Base-by-base conservation (phyloP, 1,140 invertebrate species). In the Potamilus streckersoni region DNA sequence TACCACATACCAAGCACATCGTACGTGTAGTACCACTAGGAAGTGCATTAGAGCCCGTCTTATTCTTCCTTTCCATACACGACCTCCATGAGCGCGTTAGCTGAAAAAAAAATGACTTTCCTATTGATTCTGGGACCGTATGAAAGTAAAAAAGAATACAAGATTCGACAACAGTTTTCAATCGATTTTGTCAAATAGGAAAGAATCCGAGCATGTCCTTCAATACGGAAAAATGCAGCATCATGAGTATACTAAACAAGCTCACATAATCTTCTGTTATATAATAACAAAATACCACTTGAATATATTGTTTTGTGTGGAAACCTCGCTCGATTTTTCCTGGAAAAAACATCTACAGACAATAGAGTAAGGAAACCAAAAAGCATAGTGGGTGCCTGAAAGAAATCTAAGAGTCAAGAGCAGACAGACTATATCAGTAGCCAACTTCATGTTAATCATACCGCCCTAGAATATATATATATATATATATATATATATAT, bases 71-170 rank as follows among this genome's bases (percentile, higher is more conserved):
- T 1, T 70, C 58, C 49, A 76, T 79, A 58, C 72, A 72, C 60
- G 71, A 76, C 69, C 66, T 71, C 4, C 23, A 17, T 12, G 61
- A 76, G 11, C 2, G 23, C 16, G 68, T 68, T 8, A 55, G 8
- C 11, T 76, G 69, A 16, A 49, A 56, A 8, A 65, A 8, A 65
- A 65, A 2, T 23, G 78, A n/a, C 74, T 69, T 76, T 69, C 74
- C 70, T 12, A 65, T 76, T 61, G 74, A 79, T 71, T 73, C 23
- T 19, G n/a, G 76, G 19, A 2, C 75, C 72, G 76, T n/a, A 23
- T 59, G 31, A 0, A 74, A 59, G 55, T 73, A 3, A 15, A 13
- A 3, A 58, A 6, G 17, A 57, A 19, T 27, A 71, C 64, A 11
- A 49, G 12, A 11, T 23, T 15, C 27, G 71, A 19, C 73, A 79